These are phyloP conservation scores for Cnemophilus loriae DNA, from an alignment of 2,113 vertebrate species.

Conservation along the genomic window DNA sequence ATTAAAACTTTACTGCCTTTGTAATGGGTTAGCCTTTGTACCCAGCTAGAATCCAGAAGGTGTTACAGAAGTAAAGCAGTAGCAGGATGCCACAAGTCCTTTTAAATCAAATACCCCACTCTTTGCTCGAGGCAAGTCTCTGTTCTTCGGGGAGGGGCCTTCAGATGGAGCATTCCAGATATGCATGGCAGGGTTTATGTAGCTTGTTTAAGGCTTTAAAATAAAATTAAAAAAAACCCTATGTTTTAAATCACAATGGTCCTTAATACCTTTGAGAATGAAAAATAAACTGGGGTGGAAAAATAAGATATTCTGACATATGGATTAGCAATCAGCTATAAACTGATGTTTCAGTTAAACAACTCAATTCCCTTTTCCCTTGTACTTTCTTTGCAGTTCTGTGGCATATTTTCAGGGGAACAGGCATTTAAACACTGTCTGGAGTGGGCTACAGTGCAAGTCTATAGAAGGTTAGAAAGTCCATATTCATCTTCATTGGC, in stretches of 20 bases:
- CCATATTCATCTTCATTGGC: not conserved
- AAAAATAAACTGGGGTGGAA: not conserved
- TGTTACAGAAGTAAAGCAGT: slow-evolving; percentile 5
- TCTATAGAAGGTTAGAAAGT: not conserved
- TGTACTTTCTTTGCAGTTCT: not conserved
- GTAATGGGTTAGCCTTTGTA: not conserved
- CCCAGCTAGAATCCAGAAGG: not conserved
- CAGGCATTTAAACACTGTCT: not conserved
- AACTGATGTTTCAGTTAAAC: not conserved
- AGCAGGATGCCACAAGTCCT: not conserved
- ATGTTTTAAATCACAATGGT: not conserved
- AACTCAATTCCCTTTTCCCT: not conserved
- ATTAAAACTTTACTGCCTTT: not conserved
- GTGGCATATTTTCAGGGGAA: not conserved
- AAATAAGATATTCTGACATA: not conserved
- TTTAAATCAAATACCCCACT: not conserved
- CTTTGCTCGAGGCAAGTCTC: not conserved
- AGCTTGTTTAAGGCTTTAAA: not conserved
- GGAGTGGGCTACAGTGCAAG: not conserved
- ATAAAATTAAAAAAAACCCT: not conserved
- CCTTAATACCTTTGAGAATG: not conserved
- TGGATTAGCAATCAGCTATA: not conserved
- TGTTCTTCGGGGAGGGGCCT: not conserved
- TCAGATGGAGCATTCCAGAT: not conserved
- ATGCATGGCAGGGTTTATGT: not conserved